Percentiles rank a stretch among this genome's conserved stretches.
phyloP scores from a whole-genome alignment of 2,797 vertebrate species.

The Bovichtus diacanthus region DNA sequence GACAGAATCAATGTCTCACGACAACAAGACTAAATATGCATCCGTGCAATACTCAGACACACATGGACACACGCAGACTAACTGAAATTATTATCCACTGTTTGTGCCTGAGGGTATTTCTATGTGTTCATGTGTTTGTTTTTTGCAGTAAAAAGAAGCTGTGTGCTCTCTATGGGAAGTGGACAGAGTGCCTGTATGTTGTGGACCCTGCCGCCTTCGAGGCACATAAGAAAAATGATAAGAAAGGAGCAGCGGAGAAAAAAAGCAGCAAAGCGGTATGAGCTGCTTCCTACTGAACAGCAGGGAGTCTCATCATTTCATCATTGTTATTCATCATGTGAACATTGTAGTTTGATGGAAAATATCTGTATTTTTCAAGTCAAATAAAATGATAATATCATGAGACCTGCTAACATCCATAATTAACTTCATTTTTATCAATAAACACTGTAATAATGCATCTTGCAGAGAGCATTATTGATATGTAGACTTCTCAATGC shows the following conservation, averaged over 20 bases:
- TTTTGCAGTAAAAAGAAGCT: constrained; percentile 93
- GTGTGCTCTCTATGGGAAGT: constrained; percentile 95
- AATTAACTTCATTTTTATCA: background rate
- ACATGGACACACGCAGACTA: background rate
- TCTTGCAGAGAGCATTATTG: background rate
- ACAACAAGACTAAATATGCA: background rate
- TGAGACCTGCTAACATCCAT: background rate
- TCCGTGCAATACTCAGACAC: background rate
- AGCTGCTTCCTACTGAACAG: background rate
- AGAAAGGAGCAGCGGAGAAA: constrained; percentile 91
- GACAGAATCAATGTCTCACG: constrained; percentile 8
- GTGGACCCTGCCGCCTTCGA: constrained; percentile 90
- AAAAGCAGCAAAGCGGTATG: constrained; percentile 90
- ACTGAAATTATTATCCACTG: constrained; percentile 8
- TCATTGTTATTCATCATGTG: background rate
- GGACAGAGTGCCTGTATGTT: constrained; percentile 95
- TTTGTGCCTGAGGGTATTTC: constrained; percentile 21
- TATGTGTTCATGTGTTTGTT: background rate
- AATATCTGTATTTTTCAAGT: background rate
- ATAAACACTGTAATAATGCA: background rate
- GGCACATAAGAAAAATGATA: constrained; percentile 93
- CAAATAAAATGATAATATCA: background rate
- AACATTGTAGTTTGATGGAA: background rate
- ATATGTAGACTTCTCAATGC: background rate
- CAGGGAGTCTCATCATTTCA: background rate